These are phyloP conservation scores for Apis laboriosa DNA, from an alignment of 1,140 invertebrate genomes.

Conservation along the genomic window DNA sequence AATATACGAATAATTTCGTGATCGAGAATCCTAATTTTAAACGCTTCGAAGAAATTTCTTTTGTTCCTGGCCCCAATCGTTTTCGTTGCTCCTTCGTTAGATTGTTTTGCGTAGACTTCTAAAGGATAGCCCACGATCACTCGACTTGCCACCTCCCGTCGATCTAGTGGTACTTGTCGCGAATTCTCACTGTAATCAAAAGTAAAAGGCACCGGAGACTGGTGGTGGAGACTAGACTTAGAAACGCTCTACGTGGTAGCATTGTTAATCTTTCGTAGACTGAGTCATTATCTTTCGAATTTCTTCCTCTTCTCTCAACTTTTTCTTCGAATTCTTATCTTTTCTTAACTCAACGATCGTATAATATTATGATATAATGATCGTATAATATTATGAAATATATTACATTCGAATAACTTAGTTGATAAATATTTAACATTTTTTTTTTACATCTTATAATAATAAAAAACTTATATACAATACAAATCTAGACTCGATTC, in stretches of 20 bases:
- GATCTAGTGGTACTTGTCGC: slow-evolving; percentile 77
- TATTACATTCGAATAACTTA: too few relatives aligned
- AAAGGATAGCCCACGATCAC: slow-evolving; percentile 33
- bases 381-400: too few relatives aligned
- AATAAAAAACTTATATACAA: too few relatives aligned
- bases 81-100: not conserved
- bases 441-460: too few relatives aligned
- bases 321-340: too few relatives aligned
- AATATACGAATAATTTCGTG: slow-evolving; percentile 55
- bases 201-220: slow-evolving; percentile 40
- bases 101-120: not conserved
- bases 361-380: too few relatives aligned
- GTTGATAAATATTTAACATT: too few relatives aligned
- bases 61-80: slow-evolving; percentile 6
- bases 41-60: not conserved
- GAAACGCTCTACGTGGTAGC: not conserved
- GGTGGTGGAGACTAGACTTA: slow-evolving; percentile 20
- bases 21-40: slow-evolving; percentile 23
- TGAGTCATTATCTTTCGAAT: too few relatives aligned
- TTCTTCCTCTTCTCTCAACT: too few relatives aligned
- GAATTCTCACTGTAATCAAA: slow-evolving; percentile 83
- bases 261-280: not conserved
- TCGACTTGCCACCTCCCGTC: not conserved
- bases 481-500: too few relatives aligned
- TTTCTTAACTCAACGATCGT: too few relatives aligned